These are phyloP conservation scores for Entomyzon cyanotis DNA, from an alignment of 2,113 vertebrate species.

Conservation along the genomic window DNA sequence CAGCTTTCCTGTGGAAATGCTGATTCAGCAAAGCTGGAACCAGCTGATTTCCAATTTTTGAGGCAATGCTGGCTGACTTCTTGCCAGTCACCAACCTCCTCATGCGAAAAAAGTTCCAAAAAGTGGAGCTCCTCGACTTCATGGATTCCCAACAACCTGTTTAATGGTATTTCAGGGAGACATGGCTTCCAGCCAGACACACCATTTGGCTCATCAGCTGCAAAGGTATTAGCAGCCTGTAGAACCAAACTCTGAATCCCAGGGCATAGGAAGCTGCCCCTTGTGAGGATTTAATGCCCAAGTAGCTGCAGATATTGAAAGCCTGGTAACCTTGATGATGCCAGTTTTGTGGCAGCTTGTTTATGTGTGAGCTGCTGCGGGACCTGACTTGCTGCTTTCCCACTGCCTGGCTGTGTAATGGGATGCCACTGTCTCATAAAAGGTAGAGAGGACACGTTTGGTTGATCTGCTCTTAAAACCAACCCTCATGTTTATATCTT, in stretches of 20 bases:
- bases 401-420: neutral
- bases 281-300: neutral
- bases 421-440: neutral
- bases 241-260: neutral
- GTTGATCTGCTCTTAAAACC: neutral
- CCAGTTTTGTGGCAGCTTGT: neutral
- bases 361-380: neutral
- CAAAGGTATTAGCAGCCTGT: accelerated
- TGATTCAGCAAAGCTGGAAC: neutral
- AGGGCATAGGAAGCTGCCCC: neutral
- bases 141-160: neutral
- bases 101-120: accelerated
- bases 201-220: accelerated
- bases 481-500: neutral
- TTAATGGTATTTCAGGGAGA: neutral
- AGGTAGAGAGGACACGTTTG: neutral
- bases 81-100: neutral
- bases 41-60: neutral
- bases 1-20: neutral
- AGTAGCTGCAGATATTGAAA: neutral
- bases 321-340: neutral
- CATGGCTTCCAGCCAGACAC: neutral
- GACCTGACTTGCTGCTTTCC: neutral
- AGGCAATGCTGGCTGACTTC: neutral
- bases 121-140: neutral